Base-by-base conservation (phyloP, 1,140 invertebrate genomes). In the Protaetia brevitarsis region DNA sequence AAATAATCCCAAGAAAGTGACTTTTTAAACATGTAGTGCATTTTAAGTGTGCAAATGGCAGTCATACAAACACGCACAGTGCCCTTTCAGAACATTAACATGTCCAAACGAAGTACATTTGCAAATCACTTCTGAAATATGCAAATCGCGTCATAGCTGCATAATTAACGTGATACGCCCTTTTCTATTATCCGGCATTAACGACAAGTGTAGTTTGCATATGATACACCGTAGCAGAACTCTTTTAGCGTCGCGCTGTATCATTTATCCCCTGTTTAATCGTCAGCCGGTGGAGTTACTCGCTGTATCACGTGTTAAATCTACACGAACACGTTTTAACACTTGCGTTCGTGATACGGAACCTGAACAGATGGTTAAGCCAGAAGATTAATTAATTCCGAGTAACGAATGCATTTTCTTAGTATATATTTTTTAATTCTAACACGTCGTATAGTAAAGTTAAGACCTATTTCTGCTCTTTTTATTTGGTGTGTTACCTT, bases 141-240 rank as follows among this genome's bases (percentile, higher is more conserved):
- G 64, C 13, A 65, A 65, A 65, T 65, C 51, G 13, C 19, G 27
- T 34, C 59, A 58, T 68, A 66, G 66, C 34, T 51, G 64, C 36
- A 67, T 68, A 70, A 70, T 70, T 70, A 70, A 70, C 67, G 63
- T 34, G 67, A 66, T 28, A 63, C 69, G 67, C 69, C 69, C 59
- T 70, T 58, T 68, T 66, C 64, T 62, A 70, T 70, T 70, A 70
- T 70, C 69, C 66, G 41, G 63, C 60, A 64, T 70, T 66, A 64
- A 37, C 60, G 63, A 68, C 67, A 70, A 70, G 69, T 70, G 69
- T 64, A 66, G 59, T 68, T 70, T 65, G 41, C 68, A 68, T 68
- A 68, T 66, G 64, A 56, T 51, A 60, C 36, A 62, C 31, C 23
- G 19, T 19, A 23, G 41, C 21, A 19, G 21, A 23, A 11, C 31